Conservation (phyloP, 1,140 invertebrate genomes). For the Saxidomus purpurata region DNA sequence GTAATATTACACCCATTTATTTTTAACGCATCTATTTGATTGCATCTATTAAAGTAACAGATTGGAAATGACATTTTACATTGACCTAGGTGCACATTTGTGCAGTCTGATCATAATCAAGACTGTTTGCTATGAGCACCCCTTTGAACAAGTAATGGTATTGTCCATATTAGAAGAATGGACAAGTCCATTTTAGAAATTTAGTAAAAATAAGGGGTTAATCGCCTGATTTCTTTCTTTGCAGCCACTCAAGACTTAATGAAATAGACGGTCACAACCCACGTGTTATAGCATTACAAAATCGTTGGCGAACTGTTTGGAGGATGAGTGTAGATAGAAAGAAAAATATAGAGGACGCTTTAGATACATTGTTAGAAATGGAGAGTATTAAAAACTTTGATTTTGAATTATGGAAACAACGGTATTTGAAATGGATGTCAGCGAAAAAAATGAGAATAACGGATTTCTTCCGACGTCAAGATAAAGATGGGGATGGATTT, state of each 20-base stretch:
- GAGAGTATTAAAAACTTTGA: constrained; percentile 95
- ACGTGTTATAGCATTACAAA: constrained; percentile 95
- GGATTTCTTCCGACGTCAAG: constrained; percentile 99
- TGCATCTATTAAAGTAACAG: too few species aligned
- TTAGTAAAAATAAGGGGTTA: too few species aligned
- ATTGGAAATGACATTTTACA: too few species aligned
- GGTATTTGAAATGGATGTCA: constrained; percentile 99
- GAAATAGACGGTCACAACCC: constrained; percentile 84
- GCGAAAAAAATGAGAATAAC: constrained; percentile 99
- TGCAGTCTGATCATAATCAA: too few species aligned
- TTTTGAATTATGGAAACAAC: constrained; percentile 98
- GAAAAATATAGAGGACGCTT: constrained; percentile 95
- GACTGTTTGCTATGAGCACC: too few species aligned
- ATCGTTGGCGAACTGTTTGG: constrained; percentile 98
- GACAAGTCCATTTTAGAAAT: too few species aligned
- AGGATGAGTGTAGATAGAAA: constrained; percentile 98
- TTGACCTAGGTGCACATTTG: too few species aligned
- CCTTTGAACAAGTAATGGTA: too few species aligned
- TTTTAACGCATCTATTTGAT: too few species aligned
- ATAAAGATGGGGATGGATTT: constrained; percentile 98
- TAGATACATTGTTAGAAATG: constrained; percentile 95
- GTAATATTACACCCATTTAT: too few species aligned
- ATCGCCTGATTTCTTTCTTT: too few species aligned
- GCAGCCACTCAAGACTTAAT: constrained; percentile 83
- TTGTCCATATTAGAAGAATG: too few species aligned